Percentiles rank a stretch among this genome's conserved stretches.
These are phyloP conservation scores for Tragelaphus scriptus DNA, from an alignment of 2,113 vertebrate species.

Conservation along the genomic window DNA sequence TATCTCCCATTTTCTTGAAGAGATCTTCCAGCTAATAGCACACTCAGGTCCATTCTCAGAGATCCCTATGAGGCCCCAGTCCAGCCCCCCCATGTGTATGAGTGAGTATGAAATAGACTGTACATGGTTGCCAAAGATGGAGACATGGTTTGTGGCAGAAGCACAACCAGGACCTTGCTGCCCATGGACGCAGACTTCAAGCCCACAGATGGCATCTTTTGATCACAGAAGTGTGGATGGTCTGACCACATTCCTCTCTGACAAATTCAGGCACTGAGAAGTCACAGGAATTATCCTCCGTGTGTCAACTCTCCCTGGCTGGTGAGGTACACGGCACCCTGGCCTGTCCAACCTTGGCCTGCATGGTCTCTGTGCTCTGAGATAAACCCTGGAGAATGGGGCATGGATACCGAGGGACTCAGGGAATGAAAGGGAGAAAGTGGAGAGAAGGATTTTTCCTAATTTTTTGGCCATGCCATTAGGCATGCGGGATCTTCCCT, in stretches of 20 bases:
- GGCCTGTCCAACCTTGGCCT: not conserved
- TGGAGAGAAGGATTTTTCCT: not conserved
- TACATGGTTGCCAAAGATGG: not conserved
- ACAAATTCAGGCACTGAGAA: not conserved
- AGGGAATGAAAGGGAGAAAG: not conserved
- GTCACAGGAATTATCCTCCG: not conserved
- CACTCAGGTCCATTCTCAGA: not conserved
- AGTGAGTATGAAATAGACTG: not conserved
- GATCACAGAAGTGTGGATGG: not conserved
- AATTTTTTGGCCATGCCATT: not conserved
- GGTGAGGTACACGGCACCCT: not conserved
- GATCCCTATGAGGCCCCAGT: not conserved
- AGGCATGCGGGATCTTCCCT: not conserved
- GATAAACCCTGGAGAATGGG: not conserved
- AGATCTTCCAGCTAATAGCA: not conserved
- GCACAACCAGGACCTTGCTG: not conserved
- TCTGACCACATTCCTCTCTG: rapidly evolving
- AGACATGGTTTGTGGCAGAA: not conserved
- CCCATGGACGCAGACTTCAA: not conserved
- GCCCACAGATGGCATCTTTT: not conserved
- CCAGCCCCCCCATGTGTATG: rapidly evolving
- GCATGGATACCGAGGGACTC: not conserved
- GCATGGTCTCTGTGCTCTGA: rapidly evolving
- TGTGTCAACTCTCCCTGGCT: not conserved
- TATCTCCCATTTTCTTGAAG: not conserved